Evolutionary conservation across 2,797 vertebrate species (phyloP), one percentile per base, ranked within the genome.

Genomic region (Valencia hispanica): DNA sequence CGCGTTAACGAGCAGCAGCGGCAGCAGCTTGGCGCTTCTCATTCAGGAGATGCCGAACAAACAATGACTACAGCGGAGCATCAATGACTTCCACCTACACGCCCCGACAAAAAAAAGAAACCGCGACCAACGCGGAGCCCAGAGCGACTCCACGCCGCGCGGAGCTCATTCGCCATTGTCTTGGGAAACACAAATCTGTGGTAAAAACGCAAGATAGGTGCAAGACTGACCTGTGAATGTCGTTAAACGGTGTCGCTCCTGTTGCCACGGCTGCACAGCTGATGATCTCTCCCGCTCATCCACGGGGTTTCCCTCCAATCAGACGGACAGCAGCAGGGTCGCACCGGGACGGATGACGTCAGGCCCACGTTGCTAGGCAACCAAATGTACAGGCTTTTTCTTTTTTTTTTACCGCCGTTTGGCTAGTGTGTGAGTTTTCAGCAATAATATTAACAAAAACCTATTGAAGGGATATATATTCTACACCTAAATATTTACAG

Each of bases 241-340:
- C 82, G 86, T 84, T 86, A 81, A 87, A 88, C 72, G 87, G 53
- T 87, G 87, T 87, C 79, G 87, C 84, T 91, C 86, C 80, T 88
- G 89, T 87, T 89, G 87, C 81, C 84, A 83, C 81, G n/a, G 82
- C 85, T 66, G 91, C 94, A 95, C 96, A 96, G 95, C 96, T 96
- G 96, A 96, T 88, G 95, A 92, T 93, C 82, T 73, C 90, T 93
- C 92, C 88, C 89, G 91, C 94, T 93, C 92, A 92, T 96, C 94
- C 96, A 97, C 97, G 97, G 97, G 97, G 97, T 97, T 97, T 99
- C 97, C 95, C 96, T 96, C 96, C 96, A 96, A 97, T 97, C 96
- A 96, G 92, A 95, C 94, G 88, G 93, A 89, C 93, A 93, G 94
- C 89, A 95, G 96, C 97, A 96, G 96, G 96, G 96, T 96, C 95